These are phyloP conservation scores for Tachina lurida DNA, from an alignment of 2,888 invertebrate genomes.

Conservation along the genomic window DNA sequence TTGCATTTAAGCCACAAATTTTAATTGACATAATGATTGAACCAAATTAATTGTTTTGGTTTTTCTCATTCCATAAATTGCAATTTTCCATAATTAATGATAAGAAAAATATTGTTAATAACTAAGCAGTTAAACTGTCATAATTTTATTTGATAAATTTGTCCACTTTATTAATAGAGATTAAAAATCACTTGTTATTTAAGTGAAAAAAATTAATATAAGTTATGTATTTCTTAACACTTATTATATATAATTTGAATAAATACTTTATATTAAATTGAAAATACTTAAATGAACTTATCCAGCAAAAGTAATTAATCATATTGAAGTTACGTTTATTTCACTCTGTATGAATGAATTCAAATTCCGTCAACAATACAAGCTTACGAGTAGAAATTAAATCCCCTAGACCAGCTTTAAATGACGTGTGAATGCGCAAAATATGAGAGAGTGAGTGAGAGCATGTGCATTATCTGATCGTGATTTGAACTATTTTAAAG, in stretches of 20 bases:
- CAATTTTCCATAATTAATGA: slow-evolving; percentile 21
- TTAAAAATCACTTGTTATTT: slow-evolving; percentile 48
- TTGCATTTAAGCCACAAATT: not conserved
- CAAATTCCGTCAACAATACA: slow-evolving; percentile 21
- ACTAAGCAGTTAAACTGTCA: slow-evolving; percentile 13
- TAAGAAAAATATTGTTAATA: not conserved
- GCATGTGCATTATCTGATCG: slow-evolving; percentile 54
- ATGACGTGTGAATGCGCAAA: slow-evolving; percentile 13
- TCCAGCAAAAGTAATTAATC: slow-evolving; percentile 76
- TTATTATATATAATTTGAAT: slow-evolving; percentile 15
- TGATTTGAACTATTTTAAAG: slow-evolving; percentile 78
- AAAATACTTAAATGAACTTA: slow-evolving; percentile 37
- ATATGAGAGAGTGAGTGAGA: not conserved
- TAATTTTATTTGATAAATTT: slow-evolving; percentile 42
- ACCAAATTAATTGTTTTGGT: not conserved
- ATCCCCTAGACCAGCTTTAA: not conserved
- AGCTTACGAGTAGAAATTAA: slow-evolving; percentile 3
- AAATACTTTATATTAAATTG: slow-evolving; percentile 20
- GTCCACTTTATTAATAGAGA: slow-evolving; percentile 9
- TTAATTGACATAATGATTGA: not conserved
- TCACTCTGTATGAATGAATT: slow-evolving; percentile 50
- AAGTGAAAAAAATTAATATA: slow-evolving; percentile 7
- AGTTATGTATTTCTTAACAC: slow-evolving; percentile 24
- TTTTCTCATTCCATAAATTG: not conserved
- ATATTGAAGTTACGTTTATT: slow-evolving; percentile 69